Base-by-base conservation (phyloP, 2,888 invertebrate genomes). In the Xylota sylvarum region DNA sequence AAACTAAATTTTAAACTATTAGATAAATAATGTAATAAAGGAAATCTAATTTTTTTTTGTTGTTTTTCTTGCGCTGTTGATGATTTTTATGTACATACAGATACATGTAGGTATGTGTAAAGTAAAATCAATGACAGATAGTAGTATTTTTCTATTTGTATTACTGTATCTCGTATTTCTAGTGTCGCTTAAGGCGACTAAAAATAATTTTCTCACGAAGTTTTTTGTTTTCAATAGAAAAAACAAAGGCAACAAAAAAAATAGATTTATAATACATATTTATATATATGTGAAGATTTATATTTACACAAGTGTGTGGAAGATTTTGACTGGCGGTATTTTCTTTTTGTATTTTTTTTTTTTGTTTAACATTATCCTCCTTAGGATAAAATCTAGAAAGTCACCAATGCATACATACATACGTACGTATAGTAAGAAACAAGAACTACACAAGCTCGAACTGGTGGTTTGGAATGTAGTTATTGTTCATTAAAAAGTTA, bases 141-240 rank as follows among this genome's bases (percentile, higher is more conserved):
- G 14, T 55, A 43, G 14, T 40, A 30, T 69, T 64, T 43, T 50
- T 69, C 40, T 60, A 32, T 64, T 73, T 67, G 46, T 78, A 37
- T 73, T 83, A 72, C 79, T 70, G 65, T 72, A 78, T 65, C 62
- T 83, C 78, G 72, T 52, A 78, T 78, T 83, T 78, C 83, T 83
- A 58, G 77, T 69, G 73, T 79, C 73, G 74, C 69, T 32, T 62
- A 64, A 55, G 62, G 58, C 62, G 62, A 74, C 84, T 84, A 84
- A 84, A 84, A 84, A 84, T 79, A 84, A 60, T 74, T 74, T 69
- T 55, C 69, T 73, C 55, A 55, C 55, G 69, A 81, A 69, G 30
- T 58, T 58, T n/a, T 37, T 67, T 74, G 23, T 72, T 52, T 72
- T 6, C 19, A n/a, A n/a, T n/a, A 52, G 37, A 74, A 55, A 67